Evolutionary conservation across 2,888 invertebrate species (phyloP).

Genomic region (Sphecodes monilicornis): DNA sequence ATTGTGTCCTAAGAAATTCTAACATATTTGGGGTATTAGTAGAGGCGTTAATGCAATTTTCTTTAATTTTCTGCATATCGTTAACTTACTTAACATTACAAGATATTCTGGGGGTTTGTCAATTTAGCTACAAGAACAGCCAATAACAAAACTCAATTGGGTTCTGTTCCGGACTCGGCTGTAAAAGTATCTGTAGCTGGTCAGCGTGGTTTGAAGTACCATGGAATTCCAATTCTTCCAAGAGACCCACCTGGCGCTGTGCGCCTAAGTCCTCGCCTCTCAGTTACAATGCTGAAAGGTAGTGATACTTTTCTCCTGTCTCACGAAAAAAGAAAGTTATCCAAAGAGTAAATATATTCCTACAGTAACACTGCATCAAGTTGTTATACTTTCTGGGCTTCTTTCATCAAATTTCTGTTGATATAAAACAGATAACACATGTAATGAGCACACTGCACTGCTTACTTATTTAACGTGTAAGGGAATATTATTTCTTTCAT

Average conservation of each 20-base stretch:
- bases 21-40: constrained; percentile 40
- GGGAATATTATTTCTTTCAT: constrained; percentile 13
- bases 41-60: constrained; percentile 44
- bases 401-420: constrained; percentile 34
- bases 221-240: constrained; percentile 80
- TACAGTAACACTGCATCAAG: constrained; percentile 53
- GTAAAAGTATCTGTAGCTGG: constrained; percentile 77
- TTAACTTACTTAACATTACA: constrained; percentile 57
- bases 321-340: constrained; percentile 58
- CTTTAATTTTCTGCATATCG: constrained; percentile 40
- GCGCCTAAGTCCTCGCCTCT: constrained; percentile 78
- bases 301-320: constrained; percentile 67
- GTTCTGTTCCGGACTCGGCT: constrained; percentile 74
- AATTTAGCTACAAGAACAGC: constrained; percentile 74
- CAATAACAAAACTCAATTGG: constrained; percentile 76
- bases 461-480: constrained; percentile 34
- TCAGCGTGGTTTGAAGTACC: constrained; percentile 78
- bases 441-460: constrained; percentile 42
- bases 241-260: constrained; percentile 78
- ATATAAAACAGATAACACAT: constrained; percentile 28
- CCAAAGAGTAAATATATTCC: constrained; percentile 53
- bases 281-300: constrained; percentile 80
- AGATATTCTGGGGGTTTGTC: constrained; percentile 73
- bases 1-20: constrained; percentile 35
- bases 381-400: constrained; percentile 52